Base-by-base conservation (phyloP, 2,797 vertebrate species). In the Mormyrops boulengeri region DNA sequence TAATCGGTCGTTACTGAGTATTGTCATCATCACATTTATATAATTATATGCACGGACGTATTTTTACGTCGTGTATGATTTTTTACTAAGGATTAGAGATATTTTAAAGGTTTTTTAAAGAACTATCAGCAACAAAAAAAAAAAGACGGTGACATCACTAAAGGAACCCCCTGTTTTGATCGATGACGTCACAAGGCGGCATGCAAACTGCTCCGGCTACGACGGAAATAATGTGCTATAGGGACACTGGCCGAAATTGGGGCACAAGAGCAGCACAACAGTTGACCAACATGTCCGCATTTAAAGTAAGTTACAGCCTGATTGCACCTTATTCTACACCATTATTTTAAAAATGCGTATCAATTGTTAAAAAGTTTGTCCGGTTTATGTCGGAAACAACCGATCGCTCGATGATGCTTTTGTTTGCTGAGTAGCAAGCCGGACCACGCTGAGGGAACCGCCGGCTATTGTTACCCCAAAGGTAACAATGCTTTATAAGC, bases 111-210 rank as follows among this genome's bases (percentile, higher is more conserved):
- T 11, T 12, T 47, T n/a, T 41, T 5, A 88, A 88, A 82, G 38
- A 84, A 89, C n/a, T 6, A 12, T 30, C 4, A 17, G 8, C 50
- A 87, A 87, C 49, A 57, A 88, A 77, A 49, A 88, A 77, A 49
- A 30, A 86, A 69, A 90, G 47, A n/a, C 4, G 9, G 73, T 89
- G 88, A 88, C 90, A 69, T 89, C 88, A 90, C 66, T 34, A 30
- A 87, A 89, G 90, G 88, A 90, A 90, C 88, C 90, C 88, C 90
- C 84, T 80, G 84, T 77, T 87, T 90, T 90, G 52, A 77, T 73
- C 12, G 34, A 88, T 89, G 90, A 90, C 88, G 90, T 90, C 90
- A 90, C 6, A 57, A 6, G 12, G 17, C 47, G 73, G 34, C 26
- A 47, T n/a, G 85, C 73, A 22, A 87, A 82, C 14, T 89, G 85